phyloP scores from a whole-genome alignment of 1,140 invertebrate genomes.

The Orchestia grillus region DNA sequence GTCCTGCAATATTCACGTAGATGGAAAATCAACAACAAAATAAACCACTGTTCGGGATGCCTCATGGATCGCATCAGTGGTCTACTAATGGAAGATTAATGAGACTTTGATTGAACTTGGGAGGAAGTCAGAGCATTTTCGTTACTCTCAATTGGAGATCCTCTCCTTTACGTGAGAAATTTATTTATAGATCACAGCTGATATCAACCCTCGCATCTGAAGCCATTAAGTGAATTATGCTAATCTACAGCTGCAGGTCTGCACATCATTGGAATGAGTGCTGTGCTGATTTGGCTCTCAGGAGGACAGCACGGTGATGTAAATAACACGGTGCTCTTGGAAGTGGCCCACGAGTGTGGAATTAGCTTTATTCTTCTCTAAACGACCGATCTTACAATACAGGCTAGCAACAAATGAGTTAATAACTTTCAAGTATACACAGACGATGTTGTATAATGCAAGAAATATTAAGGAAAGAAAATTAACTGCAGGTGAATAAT shows the following conservation, averaged over 20 bases:
- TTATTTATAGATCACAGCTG: not conserved
- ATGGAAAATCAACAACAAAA: not conserved
- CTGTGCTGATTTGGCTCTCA: not conserved
- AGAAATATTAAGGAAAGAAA: too few relatives aligned
- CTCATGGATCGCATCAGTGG: not conserved
- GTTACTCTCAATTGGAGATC: not conserved
- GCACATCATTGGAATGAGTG: not conserved
- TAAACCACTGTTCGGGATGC: not conserved
- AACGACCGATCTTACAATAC: too few relatives aligned
- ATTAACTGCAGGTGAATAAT: too few relatives aligned
- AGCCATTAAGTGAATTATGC: not conserved
- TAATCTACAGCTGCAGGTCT: not conserved
- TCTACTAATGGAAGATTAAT: not conserved
- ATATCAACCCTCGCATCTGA: not conserved
- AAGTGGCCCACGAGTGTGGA: too few relatives aligned
- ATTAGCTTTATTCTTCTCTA: too few relatives aligned
- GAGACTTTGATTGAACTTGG: not conserved
- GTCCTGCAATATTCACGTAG: not conserved
- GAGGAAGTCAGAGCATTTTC: not conserved
- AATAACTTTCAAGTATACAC: too few relatives aligned
- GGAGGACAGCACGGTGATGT: too few relatives aligned
- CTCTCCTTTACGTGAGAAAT: not conserved
- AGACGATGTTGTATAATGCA: too few relatives aligned
- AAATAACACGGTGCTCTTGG: too few relatives aligned
- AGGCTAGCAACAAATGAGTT: too few relatives aligned